phyloP scores from a whole-genome alignment of 2,797 vertebrate species.

The Diplodus sargus region DNA sequence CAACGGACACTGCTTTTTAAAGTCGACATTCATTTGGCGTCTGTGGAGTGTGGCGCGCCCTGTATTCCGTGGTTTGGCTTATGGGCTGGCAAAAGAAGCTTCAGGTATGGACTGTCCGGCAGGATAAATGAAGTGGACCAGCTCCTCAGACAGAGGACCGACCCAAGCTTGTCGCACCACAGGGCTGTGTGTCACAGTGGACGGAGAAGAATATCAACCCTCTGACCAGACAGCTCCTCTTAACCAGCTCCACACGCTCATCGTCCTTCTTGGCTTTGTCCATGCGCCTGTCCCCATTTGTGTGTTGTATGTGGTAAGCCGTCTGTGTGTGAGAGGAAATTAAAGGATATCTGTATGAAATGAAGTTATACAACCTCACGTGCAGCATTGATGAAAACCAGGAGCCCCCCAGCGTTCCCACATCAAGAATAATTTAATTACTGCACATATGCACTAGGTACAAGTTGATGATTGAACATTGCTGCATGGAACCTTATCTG shows the following conservation, averaged over 20 bases:
- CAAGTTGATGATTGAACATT: not conserved
- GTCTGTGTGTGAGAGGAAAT: slow-evolving; percentile 19
- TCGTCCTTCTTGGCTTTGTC: slow-evolving; percentile 2
- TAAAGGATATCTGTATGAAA: not conserved
- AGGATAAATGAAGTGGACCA: slow-evolving; percentile 28
- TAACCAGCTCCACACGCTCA: slow-evolving; percentile 1
- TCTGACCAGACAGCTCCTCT: slow-evolving; percentile 3
- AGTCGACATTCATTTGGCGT: not conserved
- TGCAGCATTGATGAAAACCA: slow-evolving; percentile 30
- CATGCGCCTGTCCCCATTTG: slow-evolving; percentile 12
- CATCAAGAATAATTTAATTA: not conserved
- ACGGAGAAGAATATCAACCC: slow-evolving; percentile 3
- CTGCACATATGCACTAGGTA: not conserved
- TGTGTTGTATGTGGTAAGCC: not conserved
- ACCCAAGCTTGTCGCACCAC: slow-evolving; percentile 9
- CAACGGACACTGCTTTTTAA: not conserved
- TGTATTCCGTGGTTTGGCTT: not conserved
- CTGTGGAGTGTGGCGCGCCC: not conserved
- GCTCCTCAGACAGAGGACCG: slow-evolving; percentile 9
- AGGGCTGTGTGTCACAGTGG: slow-evolving; percentile 12
- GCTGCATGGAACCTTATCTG: slow-evolving; percentile 11
- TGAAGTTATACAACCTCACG: not conserved
- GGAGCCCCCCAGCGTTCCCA: not conserved
- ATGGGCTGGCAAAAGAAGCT: slow-evolving; percentile 12
- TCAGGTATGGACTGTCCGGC: not conserved